A percentile compares a stretch with the other conserved stretches of the same genome.
phyloP scores from a whole-genome alignment of 2,888 invertebrate genomes.

The Morpho helenor region DNA sequence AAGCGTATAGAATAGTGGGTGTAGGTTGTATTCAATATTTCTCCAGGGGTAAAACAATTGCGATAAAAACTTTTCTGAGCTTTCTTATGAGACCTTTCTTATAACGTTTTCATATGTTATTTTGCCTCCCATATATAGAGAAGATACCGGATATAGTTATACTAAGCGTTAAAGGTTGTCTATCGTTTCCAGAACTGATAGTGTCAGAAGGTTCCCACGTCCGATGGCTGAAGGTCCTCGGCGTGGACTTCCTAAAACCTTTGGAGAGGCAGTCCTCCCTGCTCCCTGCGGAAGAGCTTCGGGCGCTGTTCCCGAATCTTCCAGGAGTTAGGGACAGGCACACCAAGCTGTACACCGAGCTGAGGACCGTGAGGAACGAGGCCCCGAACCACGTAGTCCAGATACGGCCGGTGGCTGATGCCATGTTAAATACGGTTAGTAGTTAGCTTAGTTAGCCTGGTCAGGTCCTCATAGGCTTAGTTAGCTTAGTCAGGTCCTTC shows the following conservation, averaged over 20 bases:
- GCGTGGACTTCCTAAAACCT: slow-evolving; percentile 89
- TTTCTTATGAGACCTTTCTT: no score
- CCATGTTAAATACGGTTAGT: slow-evolving; percentile 58
- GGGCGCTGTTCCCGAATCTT: slow-evolving; percentile 90
- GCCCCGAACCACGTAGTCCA: slow-evolving; percentile 46
- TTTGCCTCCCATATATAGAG: no score
- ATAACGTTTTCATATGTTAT: no score
- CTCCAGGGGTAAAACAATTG: no score
- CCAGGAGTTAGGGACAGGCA: slow-evolving; percentile 84
- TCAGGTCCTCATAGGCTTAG: no score
- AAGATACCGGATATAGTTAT: no score
- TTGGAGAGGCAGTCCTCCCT: slow-evolving; percentile 82
- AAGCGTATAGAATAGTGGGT: no score
- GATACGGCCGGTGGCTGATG: slow-evolving; percentile 58
- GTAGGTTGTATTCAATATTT: no score
- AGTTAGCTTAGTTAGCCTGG: no score
- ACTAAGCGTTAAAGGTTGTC: no score
- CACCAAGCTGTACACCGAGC: slow-evolving; percentile 50
- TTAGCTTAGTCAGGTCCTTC: no score
- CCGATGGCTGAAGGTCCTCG: slow-evolving; percentile 91
- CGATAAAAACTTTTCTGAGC: no score
- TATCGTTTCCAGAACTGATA: slow-evolving; percentile 77
- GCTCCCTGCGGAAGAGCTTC: slow-evolving; percentile 86
- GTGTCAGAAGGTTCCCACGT: slow-evolving; percentile 95
- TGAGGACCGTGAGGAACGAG: slow-evolving; percentile 42